These are phyloP conservation scores for Sitta europaea DNA, from an alignment of 2,113 vertebrate species.

Conservation along the genomic window DNA sequence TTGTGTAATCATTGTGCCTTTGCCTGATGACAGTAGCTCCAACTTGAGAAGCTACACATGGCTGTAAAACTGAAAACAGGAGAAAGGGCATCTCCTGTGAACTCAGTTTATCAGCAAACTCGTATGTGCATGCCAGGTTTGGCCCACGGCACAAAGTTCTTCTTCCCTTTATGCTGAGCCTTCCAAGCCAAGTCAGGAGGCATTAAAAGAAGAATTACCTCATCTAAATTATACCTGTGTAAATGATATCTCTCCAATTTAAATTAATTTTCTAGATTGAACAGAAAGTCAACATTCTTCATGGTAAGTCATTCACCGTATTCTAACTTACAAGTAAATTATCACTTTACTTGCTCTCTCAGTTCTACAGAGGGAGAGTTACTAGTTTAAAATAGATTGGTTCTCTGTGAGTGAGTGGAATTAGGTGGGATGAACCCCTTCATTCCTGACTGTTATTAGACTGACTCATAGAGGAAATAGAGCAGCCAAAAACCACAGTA, in stretches of 20 bases:
- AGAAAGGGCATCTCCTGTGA: background rate
- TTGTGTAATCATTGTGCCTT: too few species aligned
- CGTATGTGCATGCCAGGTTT: accelerated
- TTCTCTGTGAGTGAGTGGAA: background rate
- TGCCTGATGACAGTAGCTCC: background rate
- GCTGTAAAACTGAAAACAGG: background rate
- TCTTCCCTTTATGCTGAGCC: background rate
- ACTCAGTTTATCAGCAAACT: background rate
- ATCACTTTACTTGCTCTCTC: background rate
- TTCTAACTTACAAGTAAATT: background rate
- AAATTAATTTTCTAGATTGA: background rate
- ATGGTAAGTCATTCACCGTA: background rate
- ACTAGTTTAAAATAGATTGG: background rate
- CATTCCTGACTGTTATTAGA: background rate
- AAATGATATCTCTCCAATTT: background rate
- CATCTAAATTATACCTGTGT: background rate
- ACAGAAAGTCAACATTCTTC: background rate
- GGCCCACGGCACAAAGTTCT: background rate
- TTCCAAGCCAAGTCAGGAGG: background rate
- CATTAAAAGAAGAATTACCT: background rate
- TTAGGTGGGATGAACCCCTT: background rate
- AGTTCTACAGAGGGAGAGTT: background rate
- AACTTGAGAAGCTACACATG: background rate
- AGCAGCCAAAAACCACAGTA: background rate
- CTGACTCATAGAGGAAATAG: background rate